phyloP scores from a whole-genome alignment of 1,140 invertebrate genomes.

The Adelges cooleyi region DNA sequence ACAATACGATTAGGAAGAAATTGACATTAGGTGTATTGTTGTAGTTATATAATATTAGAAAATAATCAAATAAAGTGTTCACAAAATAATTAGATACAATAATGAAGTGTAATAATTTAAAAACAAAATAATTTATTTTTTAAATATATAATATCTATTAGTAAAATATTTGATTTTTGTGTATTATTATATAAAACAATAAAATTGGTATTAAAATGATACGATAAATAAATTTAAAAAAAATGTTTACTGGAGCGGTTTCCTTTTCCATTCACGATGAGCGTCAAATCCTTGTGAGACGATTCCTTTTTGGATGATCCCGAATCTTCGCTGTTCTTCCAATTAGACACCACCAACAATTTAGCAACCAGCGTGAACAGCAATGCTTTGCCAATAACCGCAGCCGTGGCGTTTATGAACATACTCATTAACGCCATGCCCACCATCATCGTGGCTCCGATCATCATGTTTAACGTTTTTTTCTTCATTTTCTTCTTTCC shows the following conservation, averaged over 20 bases:
- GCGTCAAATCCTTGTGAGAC: not conserved
- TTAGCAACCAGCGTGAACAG: slow-evolving; percentile 9
- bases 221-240: not conserved
- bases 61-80: not conserved
- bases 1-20: slow-evolving; percentile 6
- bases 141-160: not conserved
- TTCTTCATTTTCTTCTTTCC: not conserved
- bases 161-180: not conserved
- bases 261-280: not conserved
- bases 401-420: not conserved
- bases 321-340: not conserved
- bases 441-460: not conserved
- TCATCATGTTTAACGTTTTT: not conserved
- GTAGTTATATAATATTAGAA: no score
- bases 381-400: not conserved
- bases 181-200: not conserved
- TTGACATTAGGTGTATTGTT: no score
- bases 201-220: not conserved
- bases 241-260: not conserved
- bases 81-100: not conserved
- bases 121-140: not conserved
- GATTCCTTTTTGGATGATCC: not conserved
- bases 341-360: not conserved
- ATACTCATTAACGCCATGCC: not conserved
- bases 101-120: not conserved